Evolutionary conservation across 1,140 invertebrate genomes (phyloP).

Genomic region (Platyscapa corneri): DNA sequence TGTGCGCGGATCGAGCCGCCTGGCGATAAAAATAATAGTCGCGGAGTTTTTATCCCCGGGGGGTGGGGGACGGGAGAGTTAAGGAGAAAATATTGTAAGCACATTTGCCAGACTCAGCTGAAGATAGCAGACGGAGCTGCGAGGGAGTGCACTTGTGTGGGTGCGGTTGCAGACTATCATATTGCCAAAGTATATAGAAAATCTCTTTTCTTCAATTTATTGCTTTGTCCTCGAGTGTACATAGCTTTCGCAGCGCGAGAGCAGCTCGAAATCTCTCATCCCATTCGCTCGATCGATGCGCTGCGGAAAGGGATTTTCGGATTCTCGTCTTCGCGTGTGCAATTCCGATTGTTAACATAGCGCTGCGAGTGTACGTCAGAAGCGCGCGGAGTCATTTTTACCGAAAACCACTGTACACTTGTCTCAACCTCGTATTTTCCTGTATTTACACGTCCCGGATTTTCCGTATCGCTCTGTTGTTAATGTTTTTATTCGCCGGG

Average conservation of each 20-base stretch:
- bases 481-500: neutral
- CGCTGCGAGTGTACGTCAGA: neutral
- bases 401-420: neutral
- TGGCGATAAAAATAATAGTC: constrained; percentile 17
- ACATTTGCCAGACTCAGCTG: neutral
- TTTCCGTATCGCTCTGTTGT: neutral
- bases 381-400: constrained; percentile 5
- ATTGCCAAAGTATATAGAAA: constrained; percentile 19
- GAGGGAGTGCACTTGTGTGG: neutral
- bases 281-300: neutral
- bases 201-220: constrained; percentile 27
- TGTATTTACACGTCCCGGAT: neutral
- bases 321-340: constrained; percentile 14
- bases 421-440: neutral
- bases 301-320: constrained; percentile 21
- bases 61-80: neutral
- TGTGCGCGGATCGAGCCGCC: neutral
- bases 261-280: constrained; percentile 8
- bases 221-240: neutral
- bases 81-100: constrained; percentile 27
- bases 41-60: neutral
- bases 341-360: constrained; percentile 20
- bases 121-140: neutral
- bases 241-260: constrained; percentile 2
- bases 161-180: neutral